Conservation (phyloP, 2,888 invertebrate species). For the Apeira syringaria region DNA sequence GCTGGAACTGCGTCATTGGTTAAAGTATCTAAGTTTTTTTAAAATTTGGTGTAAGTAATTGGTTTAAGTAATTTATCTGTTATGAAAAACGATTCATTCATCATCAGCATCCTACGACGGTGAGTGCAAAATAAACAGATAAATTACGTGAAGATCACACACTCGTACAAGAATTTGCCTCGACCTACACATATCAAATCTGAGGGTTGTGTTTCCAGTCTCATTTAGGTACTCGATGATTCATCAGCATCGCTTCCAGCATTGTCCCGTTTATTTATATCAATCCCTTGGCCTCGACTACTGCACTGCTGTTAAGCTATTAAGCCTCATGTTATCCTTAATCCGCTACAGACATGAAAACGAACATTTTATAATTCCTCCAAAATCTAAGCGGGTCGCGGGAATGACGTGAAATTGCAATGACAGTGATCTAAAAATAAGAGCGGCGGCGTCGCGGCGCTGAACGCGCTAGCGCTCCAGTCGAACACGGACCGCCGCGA, state of each 20-base stretch:
- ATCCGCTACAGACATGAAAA: slow-evolving; percentile 55
- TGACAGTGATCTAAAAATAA: slow-evolving; percentile 82
- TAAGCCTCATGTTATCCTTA: slow-evolving; percentile 62
- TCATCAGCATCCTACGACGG: neutral
- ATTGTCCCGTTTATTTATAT: slow-evolving; percentile 38
- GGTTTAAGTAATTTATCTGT: too few relatives aligned
- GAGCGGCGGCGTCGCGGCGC: slow-evolving; percentile 51
- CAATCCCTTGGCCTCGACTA: slow-evolving; percentile 34
- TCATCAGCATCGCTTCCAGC: slow-evolving; percentile 25
- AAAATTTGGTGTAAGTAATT: too few relatives aligned
- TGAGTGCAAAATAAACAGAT: slow-evolving; percentile 4
- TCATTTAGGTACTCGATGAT: slow-evolving; percentile 31
- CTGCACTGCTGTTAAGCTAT: slow-evolving; percentile 46
- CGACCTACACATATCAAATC: slow-evolving; percentile 37
- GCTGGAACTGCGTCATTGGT: too few relatives aligned
- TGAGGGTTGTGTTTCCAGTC: slow-evolving; percentile 28
- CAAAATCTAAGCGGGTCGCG: slow-evolving; percentile 53
- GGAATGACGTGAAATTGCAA: slow-evolving; percentile 79
- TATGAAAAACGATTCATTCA: slow-evolving; percentile 1
- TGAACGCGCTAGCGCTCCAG: slow-evolving; percentile 58
- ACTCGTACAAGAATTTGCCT: slow-evolving; percentile 30
- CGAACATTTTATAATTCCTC: slow-evolving; percentile 51
- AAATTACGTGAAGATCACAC: slow-evolving; percentile 29
- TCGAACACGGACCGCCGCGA: slow-evolving; percentile 79
- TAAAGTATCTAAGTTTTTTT: too few relatives aligned